Percentiles rank a stretch among this genome's conserved stretches.
Evolutionary conservation across 2,888 invertebrate species (phyloP).

Genomic region (Diaphora mendica): DNA sequence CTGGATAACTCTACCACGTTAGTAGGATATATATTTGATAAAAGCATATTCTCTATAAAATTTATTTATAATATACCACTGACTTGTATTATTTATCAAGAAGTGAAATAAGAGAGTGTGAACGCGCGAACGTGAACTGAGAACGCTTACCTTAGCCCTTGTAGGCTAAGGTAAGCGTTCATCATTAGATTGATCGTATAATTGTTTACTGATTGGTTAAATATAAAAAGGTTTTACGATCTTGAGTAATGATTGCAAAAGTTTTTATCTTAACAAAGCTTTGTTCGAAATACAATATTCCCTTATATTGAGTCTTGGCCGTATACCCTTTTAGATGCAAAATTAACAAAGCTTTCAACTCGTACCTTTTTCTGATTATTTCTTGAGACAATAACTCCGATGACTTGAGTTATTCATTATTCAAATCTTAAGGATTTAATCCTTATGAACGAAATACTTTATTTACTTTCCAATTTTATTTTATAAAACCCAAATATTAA

Average conservation of each 20-base stretch:
- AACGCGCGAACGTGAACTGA: too few relatives aligned
- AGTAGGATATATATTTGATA: too few relatives aligned
- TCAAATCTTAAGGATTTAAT: not conserved
- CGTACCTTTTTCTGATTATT: not conserved
- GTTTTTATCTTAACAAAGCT: not conserved
- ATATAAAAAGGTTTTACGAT: not conserved
- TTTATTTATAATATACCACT: not conserved
- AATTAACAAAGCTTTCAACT: not conserved
- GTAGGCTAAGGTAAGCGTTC: not conserved
- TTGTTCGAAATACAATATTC: slow-evolving; percentile 6
- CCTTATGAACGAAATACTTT: not conserved
- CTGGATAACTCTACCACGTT: too few relatives aligned
- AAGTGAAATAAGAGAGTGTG: too few relatives aligned
- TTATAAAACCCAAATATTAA: slow-evolving; percentile 26
- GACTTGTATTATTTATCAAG: not conserved
- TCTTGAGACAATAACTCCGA: not conserved
- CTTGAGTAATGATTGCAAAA: not conserved
- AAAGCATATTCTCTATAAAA: not conserved
- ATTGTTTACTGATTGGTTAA: not conserved
- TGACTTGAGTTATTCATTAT: not conserved
- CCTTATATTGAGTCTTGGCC: slow-evolving; percentile 16
- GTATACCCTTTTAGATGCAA: slow-evolving; percentile 1
- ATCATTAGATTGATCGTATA: not conserved
- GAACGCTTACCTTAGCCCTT: too few relatives aligned
- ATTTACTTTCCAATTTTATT: slow-evolving; percentile 6